These are phyloP conservation scores for Ophioderma brevispina DNA, from an alignment of 35 echinoderm and acorn worm genomes.

Conservation along the genomic window DNA sequence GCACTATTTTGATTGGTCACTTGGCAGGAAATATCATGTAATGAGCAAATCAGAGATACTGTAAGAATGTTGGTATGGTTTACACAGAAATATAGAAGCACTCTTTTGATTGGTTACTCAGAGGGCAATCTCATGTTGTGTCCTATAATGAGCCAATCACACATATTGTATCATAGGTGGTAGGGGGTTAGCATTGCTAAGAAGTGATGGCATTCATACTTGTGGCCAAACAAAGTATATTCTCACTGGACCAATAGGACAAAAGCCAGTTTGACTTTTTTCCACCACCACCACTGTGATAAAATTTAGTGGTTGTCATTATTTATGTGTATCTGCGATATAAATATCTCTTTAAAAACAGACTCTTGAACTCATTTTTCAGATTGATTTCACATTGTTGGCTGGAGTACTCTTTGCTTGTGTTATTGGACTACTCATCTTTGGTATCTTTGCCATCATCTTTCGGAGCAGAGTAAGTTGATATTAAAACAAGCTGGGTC, in stretches of 20 bases:
- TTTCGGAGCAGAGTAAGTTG: slow-evolving; percentile 73
- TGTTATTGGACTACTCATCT: slow-evolving; percentile 48
- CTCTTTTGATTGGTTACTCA: too few relatives aligned
- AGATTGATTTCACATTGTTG: slow-evolving; percentile 95
- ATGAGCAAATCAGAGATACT: too few relatives aligned
- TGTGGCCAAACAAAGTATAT: neutral
- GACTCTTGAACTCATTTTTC: slow-evolving; percentile 12
- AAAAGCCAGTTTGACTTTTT: neutral
- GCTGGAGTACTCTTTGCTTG: slow-evolving; percentile 62
- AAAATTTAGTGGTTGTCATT: neutral
- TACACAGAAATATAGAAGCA: too few relatives aligned
- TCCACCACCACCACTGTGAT: neutral
- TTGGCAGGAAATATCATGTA: too few relatives aligned
- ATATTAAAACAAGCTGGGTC: too few relatives aligned
- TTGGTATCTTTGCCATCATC: slow-evolving; percentile 84
- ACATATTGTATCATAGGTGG: too few relatives aligned
- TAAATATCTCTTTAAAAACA: neutral
- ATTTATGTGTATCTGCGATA: neutral
- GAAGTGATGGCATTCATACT: too few relatives aligned
- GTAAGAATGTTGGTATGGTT: too few relatives aligned
- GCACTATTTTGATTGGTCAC: too few relatives aligned
- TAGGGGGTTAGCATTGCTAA: too few relatives aligned
- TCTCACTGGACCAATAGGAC: neutral
- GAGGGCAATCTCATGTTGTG: too few relatives aligned
- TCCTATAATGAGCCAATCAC: too few relatives aligned